Base-by-base conservation (phyloP, 2,113 vertebrate genomes). In the Oophaga pumilio region DNA sequence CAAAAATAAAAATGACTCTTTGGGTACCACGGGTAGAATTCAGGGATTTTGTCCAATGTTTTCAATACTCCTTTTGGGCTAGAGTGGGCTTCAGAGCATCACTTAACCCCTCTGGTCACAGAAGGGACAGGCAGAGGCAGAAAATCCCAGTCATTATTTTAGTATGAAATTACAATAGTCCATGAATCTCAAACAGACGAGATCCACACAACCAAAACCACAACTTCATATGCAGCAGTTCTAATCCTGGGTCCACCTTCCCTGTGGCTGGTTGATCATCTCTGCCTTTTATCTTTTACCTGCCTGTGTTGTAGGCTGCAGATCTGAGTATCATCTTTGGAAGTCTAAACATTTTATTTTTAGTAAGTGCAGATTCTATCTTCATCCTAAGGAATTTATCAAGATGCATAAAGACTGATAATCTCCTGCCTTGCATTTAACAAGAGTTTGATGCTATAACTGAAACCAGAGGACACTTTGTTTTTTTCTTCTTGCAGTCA, bases 21-120 rank as follows among this genome's bases (percentile, higher is more conserved):
- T 76, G 57, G 59, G 11, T 18, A 56, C 28, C 71, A 74, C 66
- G 66, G 86, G 68, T 87, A 73, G 53, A 52, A 26, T 76, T 74
- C 76, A 81, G 79, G 78, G 86, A 74, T 86, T 53, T 64, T 83
- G 60, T 52, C 22, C 62, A 83, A 17, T 83, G 43, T 53, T 68
- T 66, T 82, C 43, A 68, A 17, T 11, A 56, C 28, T 53, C 43
- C 49, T 20, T 28, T 53, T 28, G 15, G 9, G 20, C 60, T 57
- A 52, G 76, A 79, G 50, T 5, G 28, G 60, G 60, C 85, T 69
- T 24, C 52, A 76, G 84, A 76, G 82, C 84, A 59, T 76, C 85
- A 79, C 85, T 86, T 76, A 64, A 62, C n/a, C 60, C 56, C 85
- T 79, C 76, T 20, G 20, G 57, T 17, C 50, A 2, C 24, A 5